Conservation (phyloP, 2,888 invertebrate genomes). For the Melinaea menophilus region DNA sequence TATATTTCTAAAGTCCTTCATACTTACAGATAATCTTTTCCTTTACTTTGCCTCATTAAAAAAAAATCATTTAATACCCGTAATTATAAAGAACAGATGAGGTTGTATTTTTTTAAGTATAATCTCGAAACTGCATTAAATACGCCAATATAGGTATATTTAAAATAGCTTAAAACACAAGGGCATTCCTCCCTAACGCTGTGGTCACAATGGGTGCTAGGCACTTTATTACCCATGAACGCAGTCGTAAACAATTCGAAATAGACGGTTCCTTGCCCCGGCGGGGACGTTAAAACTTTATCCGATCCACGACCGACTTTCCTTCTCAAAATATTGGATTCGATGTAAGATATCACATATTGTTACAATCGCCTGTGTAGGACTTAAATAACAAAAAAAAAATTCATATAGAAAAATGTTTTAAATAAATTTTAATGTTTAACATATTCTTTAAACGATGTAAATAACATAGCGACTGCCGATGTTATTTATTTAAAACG, state of each 20-base stretch:
- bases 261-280: conserved; percentile 47
- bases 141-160: conserved; percentile 17
- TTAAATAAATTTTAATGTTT: too few species aligned
- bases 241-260: conserved; percentile 62
- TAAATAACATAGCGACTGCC: too few species aligned
- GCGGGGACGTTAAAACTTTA: conserved; percentile 28
- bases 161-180: conserved; percentile 30
- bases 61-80: too few species aligned
- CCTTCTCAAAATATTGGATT: conserved; percentile 13
- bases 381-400: too few species aligned
- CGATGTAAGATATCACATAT: conserved; percentile 9
- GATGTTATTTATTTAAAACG: too few species aligned
- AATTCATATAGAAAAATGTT: too few species aligned
- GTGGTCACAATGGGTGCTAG: conserved; percentile 47
- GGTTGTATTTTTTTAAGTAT: not conserved
- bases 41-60: too few species aligned
- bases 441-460: too few species aligned
- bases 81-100: too few species aligned
- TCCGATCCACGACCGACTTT: conserved; percentile 19
- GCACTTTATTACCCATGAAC: conserved; percentile 61
- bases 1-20: not conserved
- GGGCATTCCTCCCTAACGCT: conserved; percentile 55
- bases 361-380: too few species aligned
- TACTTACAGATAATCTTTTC: not conserved
- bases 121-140: not conserved